These are phyloP conservation scores for human (Homo sapiens) DNA, from an alignment of 2,113 vertebrate species.

Conservation along the genomic window GRCh38 chr6:32436501-32437000, in stretches of 20 bases:
- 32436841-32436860: neutral
- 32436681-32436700: neutral
- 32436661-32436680: neutral
- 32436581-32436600: neutral
- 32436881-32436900: neutral
- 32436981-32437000: neutral
- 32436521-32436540: neutral
- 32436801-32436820: neutral
- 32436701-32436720: neutral
- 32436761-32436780: neutral
- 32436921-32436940: neutral
- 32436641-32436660: neutral
- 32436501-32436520: neutral
- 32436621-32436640: neutral
- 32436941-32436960: neutral
- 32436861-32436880: neutral
- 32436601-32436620: neutral
- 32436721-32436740: neutral
- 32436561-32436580: neutral
- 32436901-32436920: neutral
- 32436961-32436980: neutral
- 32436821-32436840: neutral
- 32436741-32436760: neutral
- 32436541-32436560: neutral
- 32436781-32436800: neutral